Percentiles rank a stretch among this genome's conserved stretches.
Evolutionary conservation across 2,888 invertebrate genomes (phyloP).

Genomic region (Drosophila picticornis): DNA sequence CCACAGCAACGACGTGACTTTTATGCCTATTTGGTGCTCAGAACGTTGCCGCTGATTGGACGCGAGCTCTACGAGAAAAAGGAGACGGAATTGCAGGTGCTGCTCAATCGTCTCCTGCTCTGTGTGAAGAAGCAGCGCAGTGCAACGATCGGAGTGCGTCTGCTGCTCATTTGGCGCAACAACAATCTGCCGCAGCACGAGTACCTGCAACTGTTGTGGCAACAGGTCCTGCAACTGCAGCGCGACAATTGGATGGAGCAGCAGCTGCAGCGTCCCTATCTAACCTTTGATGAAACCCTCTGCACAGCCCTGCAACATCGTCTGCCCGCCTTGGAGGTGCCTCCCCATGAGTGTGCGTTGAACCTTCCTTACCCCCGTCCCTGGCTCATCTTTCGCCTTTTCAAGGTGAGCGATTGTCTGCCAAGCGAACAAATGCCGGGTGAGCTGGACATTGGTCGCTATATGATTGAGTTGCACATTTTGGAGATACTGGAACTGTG

Average conservation of each 20-base stretch:
- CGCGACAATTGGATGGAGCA: constrained; percentile 98
- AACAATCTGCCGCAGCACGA: constrained; percentile 93
- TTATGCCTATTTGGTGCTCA: constrained; percentile 95
- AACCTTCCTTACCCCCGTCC: constrained; percentile 94
- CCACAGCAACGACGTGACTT: constrained; percentile 94
- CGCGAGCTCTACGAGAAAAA: constrained; percentile 97
- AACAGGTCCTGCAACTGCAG: constrained; percentile 94
- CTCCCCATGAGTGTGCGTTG: constrained; percentile 85
- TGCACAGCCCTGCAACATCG: constrained; percentile 98
- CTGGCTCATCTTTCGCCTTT: constrained; percentile 96
- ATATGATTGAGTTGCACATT: constrained; percentile 97
- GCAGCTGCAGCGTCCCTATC: constrained; percentile 96
- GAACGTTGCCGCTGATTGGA: constrained; percentile 97
- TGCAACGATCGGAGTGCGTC: constrained; percentile 92
- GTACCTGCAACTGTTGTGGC: constrained; percentile 98
- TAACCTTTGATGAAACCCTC: constrained; percentile 96
- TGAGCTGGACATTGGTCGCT: constrained; percentile 98
- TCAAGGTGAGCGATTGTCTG: constrained; percentile 98
- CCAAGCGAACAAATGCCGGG: constrained; percentile 96
- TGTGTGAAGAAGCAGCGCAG: constrained; percentile 96
- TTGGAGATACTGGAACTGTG: constrained; percentile 95
- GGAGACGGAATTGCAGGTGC: constrained; percentile 94
- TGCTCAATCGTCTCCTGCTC: constrained; percentile 94
- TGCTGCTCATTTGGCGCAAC: constrained; percentile 96
- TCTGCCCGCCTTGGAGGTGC: constrained; percentile 87